phyloP scores from a whole-genome alignment of 2,797 vertebrate genomes.

The Ambastaia sidthimunki region DNA sequence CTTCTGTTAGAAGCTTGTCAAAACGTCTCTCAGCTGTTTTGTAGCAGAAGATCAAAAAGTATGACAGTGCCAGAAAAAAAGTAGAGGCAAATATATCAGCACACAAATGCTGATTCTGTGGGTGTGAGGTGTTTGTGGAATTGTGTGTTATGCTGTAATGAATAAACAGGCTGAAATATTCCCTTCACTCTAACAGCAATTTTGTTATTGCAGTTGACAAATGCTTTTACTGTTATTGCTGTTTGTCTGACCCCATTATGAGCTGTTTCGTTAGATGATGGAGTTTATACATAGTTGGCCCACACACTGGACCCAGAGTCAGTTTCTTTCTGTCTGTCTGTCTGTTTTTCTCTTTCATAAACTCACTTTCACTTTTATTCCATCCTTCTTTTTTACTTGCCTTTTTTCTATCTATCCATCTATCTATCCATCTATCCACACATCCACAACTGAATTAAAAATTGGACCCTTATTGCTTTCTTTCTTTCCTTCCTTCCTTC shows the following conservation, averaged over 20 bases:
- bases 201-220: neutral
- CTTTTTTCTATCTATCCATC: neutral
- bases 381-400: too few species aligned
- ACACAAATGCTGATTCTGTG: conserved; percentile 1
- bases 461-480: too few species aligned
- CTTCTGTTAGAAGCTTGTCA: conserved; percentile 39
- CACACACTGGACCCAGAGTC: neutral
- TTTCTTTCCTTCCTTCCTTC: too few species aligned
- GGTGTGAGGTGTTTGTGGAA: neutral
- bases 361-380: too few species aligned
- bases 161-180: conserved; percentile 1
- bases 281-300: neutral
- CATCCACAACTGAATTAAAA: too few species aligned
- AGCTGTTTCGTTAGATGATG: neutral
- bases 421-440: too few species aligned
- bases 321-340: too few species aligned
- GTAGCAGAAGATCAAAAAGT: conserved; percentile 29
- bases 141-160: neutral
- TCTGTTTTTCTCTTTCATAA: too few species aligned
- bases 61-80: conserved; percentile 10
- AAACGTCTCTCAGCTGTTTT: conserved; percentile 13
- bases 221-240: neutral
- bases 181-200: neutral
- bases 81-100: neutral
- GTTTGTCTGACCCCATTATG: neutral